Percentiles rank a stretch among this genome's conserved stretches.
Evolutionary conservation across 1,140 invertebrate species (phyloP).

Genomic region (Trachymyrmex cornetzi): DNA sequence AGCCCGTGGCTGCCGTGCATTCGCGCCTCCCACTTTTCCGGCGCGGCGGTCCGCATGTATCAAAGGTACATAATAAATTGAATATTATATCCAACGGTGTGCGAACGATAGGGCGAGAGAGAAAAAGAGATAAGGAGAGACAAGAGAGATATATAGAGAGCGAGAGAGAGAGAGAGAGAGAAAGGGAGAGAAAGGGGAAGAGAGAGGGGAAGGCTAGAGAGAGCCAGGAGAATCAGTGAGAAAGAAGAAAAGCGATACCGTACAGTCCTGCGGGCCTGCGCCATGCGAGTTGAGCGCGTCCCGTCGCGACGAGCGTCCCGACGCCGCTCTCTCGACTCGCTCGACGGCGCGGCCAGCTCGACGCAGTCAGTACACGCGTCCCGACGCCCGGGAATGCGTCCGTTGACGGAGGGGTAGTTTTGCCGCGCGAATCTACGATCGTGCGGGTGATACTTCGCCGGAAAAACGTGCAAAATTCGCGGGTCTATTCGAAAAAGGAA

Average conservation of each 20-base stretch:
- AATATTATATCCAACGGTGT: constrained; percentile 79
- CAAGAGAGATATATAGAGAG: constrained; percentile 1
- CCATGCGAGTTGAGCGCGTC: constrained; percentile 72
- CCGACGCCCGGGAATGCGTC: constrained; percentile 85
- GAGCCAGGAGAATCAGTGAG: constrained; percentile 36
- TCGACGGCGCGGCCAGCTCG: constrained; percentile 76
- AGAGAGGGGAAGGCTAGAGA: constrained; percentile 11
- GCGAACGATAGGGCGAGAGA: constrained; percentile 41
- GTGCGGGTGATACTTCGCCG: neutral
- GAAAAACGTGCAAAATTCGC: constrained; percentile 36
- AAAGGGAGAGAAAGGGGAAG: neutral
- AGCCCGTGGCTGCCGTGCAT: constrained; percentile 24
- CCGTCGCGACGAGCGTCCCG: constrained; percentile 76
- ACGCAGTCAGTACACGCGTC: constrained; percentile 85
- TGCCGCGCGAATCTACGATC: neutral
- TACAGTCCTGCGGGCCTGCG: constrained; percentile 79
- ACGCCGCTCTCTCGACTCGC: constrained; percentile 74
- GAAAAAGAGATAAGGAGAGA: constrained; percentile 5
- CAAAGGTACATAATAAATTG: constrained; percentile 80
- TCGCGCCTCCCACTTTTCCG: constrained; percentile 37
- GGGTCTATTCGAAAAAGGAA: neutral
- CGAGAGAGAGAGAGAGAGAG: neutral
- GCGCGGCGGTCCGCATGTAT: constrained; percentile 63
- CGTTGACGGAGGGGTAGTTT: constrained; percentile 64
- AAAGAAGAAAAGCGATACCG: constrained; percentile 66